phyloP scores from a whole-genome alignment of 2,113 vertebrate species.

The Patagioenas fasciata region DNA sequence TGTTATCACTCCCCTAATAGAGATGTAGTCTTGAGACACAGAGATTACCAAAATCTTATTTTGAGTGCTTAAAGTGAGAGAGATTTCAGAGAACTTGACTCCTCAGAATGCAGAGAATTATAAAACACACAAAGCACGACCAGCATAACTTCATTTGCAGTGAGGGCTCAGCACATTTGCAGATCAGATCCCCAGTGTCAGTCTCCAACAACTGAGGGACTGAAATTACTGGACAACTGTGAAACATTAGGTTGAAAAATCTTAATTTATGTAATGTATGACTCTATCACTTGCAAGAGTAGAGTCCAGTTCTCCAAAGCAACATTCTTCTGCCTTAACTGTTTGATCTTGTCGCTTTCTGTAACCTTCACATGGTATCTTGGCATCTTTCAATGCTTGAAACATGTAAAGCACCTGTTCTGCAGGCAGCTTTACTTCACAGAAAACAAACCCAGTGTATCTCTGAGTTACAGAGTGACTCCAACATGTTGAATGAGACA shows the following conservation, averaged over 20 bases:
- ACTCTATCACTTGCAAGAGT: background rate
- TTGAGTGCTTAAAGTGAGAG: background rate
- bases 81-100: background rate
- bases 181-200: background rate
- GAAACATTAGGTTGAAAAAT: background rate
- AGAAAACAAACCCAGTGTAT: background rate
- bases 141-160: background rate
- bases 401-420: background rate
- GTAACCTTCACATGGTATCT: background rate
- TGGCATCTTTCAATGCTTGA: background rate
- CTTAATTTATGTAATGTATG: background rate
- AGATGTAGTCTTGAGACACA: background rate
- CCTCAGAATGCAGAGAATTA: background rate
- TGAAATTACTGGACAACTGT: background rate
- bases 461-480: background rate
- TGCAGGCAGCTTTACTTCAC: background rate
- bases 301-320: background rate
- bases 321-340: background rate
- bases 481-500: background rate
- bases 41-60: background rate
- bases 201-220: background rate
- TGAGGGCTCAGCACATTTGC: background rate
- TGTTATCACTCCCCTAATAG: background rate
- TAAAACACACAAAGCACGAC: background rate
- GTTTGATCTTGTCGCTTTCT: background rate